phyloP scores from a whole-genome alignment of 2,888 invertebrate species.

The Theretra japonica region DNA sequence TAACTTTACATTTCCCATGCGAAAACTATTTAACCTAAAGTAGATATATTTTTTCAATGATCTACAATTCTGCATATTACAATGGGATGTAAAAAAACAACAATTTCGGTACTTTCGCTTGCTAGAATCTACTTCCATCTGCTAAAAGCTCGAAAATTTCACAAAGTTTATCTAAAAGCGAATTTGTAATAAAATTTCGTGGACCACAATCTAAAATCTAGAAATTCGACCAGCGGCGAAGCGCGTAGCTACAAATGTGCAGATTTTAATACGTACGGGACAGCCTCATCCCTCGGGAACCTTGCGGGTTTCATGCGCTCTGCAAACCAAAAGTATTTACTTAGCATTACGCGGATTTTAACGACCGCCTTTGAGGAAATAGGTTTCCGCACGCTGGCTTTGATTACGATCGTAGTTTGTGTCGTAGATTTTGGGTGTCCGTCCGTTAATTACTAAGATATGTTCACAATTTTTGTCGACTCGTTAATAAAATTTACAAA shows the following conservation, averaged over 20 bases:
- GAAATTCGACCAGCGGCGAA: background rate
- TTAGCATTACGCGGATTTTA: constrained; percentile 5
- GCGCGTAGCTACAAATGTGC: constrained; percentile 24
- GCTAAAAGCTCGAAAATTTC: background rate
- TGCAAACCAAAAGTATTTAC: constrained; percentile 21
- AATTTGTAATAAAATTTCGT: background rate
- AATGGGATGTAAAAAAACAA: too few species aligned
- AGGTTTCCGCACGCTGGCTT: background rate
- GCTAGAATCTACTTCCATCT: background rate
- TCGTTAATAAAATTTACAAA: too few species aligned
- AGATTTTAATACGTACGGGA: constrained; percentile 43
- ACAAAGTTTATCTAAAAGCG: too few species aligned
- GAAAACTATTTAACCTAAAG: too few species aligned
- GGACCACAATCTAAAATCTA: background rate
- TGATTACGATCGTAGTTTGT: background rate
- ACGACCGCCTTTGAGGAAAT: constrained; percentile 19
- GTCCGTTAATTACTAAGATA: background rate
- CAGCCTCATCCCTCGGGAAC: constrained; percentile 41
- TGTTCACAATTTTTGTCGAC: background rate
- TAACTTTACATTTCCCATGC: too few species aligned
- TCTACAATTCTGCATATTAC: too few species aligned
- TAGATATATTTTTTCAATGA: too few species aligned
- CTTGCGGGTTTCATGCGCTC: constrained; percentile 6
- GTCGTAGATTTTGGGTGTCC: background rate
- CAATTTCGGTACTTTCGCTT: too few species aligned